Evolutionary conservation across 1,140 invertebrate genomes (phyloP).

Genomic region (Trachelipus rathkii): DNA sequence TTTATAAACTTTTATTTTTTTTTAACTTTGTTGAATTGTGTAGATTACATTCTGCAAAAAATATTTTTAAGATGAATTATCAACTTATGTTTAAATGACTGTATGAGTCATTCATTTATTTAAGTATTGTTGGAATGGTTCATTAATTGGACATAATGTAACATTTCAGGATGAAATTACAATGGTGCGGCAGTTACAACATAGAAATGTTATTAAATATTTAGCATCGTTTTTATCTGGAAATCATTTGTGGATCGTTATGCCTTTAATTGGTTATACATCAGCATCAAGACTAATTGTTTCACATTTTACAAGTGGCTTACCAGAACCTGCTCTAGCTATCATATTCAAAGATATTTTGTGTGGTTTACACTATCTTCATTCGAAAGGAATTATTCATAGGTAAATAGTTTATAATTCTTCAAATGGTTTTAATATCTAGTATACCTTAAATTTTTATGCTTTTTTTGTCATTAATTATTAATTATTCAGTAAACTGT

Average conservation of each 20-base stretch:
- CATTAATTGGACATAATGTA: too few relatives aligned
- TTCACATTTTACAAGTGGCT: conserved; percentile 68
- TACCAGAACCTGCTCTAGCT: conserved; percentile 74
- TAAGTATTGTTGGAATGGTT: neutral
- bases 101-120: neutral
- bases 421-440: neutral
- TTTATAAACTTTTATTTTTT: neutral
- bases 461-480: neutral
- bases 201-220: conserved; percentile 6
- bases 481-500: neutral
- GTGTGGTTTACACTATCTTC: conserved; percentile 74
- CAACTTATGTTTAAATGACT: neutral
- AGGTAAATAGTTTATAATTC: conserved; percentile 56
- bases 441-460: neutral
- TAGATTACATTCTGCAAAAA: neutral
- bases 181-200: neutral
- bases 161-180: conserved; percentile 6
- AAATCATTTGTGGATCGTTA: neutral
- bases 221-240: neutral
- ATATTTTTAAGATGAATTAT: neutral
- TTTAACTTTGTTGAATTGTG: neutral
- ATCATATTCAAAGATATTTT: conserved; percentile 74
- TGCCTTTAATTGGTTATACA: neutral
- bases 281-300: conserved; percentile 73
- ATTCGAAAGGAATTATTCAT: conserved; percentile 77